Evolutionary conservation across 2,888 invertebrate genomes (phyloP).

Genomic region (Pristionchus arcanus): DNA sequence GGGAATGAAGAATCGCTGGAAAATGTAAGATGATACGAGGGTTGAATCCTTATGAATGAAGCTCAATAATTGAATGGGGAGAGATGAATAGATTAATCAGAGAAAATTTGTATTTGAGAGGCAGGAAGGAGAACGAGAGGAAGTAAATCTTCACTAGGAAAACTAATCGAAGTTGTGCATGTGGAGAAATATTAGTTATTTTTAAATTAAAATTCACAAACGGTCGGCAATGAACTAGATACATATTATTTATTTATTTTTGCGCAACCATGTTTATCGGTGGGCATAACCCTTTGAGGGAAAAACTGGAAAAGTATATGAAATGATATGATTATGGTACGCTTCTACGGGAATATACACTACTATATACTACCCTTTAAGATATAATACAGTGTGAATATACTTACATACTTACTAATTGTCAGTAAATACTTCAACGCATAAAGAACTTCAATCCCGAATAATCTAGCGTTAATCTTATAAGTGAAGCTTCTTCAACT

Average conservation of each 20-base stretch:
- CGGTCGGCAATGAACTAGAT: neutral
- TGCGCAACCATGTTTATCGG: too few species aligned
- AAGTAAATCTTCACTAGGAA: neutral
- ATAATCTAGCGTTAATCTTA: too few species aligned
- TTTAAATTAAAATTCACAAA: neutral
- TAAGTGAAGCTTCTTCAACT: too few species aligned
- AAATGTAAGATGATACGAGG: neutral
- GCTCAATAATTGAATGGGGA: neutral
- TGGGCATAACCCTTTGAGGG: neutral
- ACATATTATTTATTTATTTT: too few species aligned
- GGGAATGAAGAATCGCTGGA: neutral
- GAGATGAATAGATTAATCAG: neutral
- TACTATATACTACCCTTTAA: too few species aligned
- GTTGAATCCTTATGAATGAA: constrained; percentile 15
- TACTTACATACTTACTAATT: too few species aligned
- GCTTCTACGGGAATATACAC: too few species aligned
- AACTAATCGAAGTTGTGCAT: neutral
- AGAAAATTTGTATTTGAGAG: neutral
- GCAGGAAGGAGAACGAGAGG: neutral
- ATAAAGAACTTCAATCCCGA: too few species aligned
- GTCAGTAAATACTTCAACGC: too few species aligned
- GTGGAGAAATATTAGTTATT: neutral
- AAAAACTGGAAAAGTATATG: neutral
- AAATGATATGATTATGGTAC: too few species aligned
- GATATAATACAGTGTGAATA: too few species aligned